phyloP scores from a whole-genome alignment of 2,113 vertebrate genomes.

The Oxygymnocypris stewartii region DNA sequence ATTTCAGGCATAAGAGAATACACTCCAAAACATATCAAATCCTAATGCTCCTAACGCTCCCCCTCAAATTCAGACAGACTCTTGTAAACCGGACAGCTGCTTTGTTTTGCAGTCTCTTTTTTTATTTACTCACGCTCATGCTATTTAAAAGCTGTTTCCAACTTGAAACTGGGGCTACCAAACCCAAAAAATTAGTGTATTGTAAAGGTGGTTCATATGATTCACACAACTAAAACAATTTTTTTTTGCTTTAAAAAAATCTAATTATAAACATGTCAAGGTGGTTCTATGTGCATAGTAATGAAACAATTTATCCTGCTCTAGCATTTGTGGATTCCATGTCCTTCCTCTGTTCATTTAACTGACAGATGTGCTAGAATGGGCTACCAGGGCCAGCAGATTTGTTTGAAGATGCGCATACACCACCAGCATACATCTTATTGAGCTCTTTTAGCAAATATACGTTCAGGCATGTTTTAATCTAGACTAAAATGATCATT shows the following conservation, averaged over 20 bases:
- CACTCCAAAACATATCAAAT: background rate
- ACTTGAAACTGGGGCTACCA: background rate
- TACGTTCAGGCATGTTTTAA: background rate
- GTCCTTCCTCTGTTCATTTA: background rate
- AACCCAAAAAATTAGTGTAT: background rate
- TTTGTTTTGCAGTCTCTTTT: background rate
- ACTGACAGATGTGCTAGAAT: constrained; percentile 9
- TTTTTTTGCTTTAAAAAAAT: background rate
- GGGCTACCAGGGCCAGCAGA: background rate
- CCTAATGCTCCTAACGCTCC: background rate
- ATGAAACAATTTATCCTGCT: background rate
- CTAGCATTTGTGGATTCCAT: constrained; percentile 3
- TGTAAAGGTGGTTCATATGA: background rate
- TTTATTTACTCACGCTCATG: background rate
- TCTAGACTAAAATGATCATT: background rate
- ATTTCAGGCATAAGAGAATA: background rate
- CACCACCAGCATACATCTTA: background rate
- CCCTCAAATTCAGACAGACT: background rate
- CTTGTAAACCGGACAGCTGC: background rate
- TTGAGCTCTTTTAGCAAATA: background rate
- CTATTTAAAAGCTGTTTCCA: background rate
- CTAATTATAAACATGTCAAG: background rate
- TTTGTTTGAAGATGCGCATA: background rate
- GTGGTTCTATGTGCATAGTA: background rate
- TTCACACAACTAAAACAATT: background rate